phyloP scores from a whole-genome alignment of 2,797 vertebrate genomes.

The Paramormyrops hopkinsi region DNA sequence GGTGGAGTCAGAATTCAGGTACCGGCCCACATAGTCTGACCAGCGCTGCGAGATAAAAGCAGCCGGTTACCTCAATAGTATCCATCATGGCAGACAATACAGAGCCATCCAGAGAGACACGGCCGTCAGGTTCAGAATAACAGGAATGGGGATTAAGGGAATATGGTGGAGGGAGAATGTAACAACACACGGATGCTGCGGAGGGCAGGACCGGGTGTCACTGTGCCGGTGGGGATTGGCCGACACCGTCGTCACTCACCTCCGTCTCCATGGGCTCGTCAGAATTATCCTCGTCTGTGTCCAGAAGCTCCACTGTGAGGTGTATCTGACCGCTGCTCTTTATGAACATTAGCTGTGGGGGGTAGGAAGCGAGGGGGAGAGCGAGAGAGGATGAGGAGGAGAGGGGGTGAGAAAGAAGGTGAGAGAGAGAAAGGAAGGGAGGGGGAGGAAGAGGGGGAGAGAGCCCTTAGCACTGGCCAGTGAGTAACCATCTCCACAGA shows the following conservation, averaged over 20 bases:
- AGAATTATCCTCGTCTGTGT: slow-evolving; percentile 95
- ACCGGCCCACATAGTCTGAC: slow-evolving; percentile 93
- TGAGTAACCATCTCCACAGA: neutral
- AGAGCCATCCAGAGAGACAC: neutral
- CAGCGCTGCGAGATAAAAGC: slow-evolving; percentile 70
- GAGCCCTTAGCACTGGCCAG: neutral
- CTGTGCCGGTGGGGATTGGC: neutral
- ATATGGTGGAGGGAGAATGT: neutral
- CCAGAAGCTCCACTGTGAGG: slow-evolving; percentile 87
- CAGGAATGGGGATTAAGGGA: neutral
- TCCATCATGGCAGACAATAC: neutral
- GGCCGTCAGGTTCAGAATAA: neutral
- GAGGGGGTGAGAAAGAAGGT: neutral
- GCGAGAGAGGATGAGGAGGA: neutral
- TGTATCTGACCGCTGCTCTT: slow-evolving; percentile 83
- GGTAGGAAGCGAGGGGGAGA: neutral
- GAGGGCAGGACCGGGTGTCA: neutral
- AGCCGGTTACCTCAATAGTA: neutral
- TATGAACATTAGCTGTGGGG: slow-evolving; percentile 77
- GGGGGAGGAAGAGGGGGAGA: neutral
- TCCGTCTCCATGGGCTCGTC: slow-evolving; percentile 92
- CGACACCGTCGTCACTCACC: slow-evolving; percentile 54
- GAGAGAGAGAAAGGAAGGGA: neutral
- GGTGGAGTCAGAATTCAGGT: slow-evolving; percentile 90
- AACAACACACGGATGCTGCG: neutral